phyloP scores from a whole-genome alignment of 2,888 invertebrate genomes.

The Chrysolina americana region DNA sequence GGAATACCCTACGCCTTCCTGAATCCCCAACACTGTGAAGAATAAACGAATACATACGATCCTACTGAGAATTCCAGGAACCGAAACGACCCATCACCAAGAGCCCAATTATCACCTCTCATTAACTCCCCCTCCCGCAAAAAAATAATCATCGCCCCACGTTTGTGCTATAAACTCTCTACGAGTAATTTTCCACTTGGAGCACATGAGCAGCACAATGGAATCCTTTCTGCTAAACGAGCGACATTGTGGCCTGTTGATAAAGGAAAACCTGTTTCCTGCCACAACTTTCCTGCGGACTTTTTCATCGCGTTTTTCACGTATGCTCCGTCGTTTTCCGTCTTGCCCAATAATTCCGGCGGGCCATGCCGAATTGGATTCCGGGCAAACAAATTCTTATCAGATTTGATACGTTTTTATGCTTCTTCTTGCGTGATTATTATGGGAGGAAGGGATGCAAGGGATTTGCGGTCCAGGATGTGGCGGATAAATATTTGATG shows the following conservation, averaged over 20 bases:
- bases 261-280: slow-evolving; percentile 26
- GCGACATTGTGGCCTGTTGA: slow-evolving; percentile 32
- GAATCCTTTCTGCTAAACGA: slow-evolving; percentile 30
- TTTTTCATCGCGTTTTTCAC: slow-evolving; percentile 25
- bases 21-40: background rate
- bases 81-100: background rate
- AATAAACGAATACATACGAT: background rate
- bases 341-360: slow-evolving; percentile 11
- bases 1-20: background rate
- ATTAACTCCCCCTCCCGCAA: background rate
- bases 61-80: background rate
- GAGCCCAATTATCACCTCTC: slow-evolving; percentile 3
- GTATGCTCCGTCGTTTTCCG: background rate
- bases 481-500: background rate
- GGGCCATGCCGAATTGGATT: slow-evolving; percentile 11
- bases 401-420: slow-evolving; percentile 32
- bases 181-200: slow-evolving; percentile 26
- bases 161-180: slow-evolving; percentile 1
- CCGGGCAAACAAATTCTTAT: slow-evolving; percentile 31
- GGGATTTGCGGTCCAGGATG: background rate
- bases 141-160: slow-evolving; percentile 5
- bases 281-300: slow-evolving; percentile 21
- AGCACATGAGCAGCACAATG: slow-evolving; percentile 28
- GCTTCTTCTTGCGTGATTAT: background rate
- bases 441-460: background rate